These are phyloP conservation scores for Liposcelis brunnea DNA, from an alignment of 2,888 invertebrate species.

Conservation along the genomic window DNA sequence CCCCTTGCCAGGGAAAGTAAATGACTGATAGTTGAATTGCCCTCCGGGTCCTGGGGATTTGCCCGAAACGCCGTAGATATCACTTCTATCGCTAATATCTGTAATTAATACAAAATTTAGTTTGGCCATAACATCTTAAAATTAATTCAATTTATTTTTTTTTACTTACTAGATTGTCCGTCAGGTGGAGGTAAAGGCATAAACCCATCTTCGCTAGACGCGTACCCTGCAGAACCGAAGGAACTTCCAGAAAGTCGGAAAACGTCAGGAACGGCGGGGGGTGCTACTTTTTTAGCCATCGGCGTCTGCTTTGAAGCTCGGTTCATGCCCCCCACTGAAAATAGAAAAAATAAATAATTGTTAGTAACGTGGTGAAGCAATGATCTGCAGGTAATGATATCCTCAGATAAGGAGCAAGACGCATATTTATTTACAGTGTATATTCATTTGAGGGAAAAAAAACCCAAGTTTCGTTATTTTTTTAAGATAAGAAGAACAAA, in stretches of 20 bases:
- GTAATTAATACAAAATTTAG: slow-evolving; percentile 11
- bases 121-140: background rate
- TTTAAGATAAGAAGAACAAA: too few relatives aligned
- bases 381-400: too few relatives aligned
- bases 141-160: background rate
- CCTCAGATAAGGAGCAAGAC: too few relatives aligned
- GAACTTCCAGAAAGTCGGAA: slow-evolving; percentile 65
- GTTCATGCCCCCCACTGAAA: slow-evolving; percentile 77
- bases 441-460: too few relatives aligned
- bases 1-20: slow-evolving; percentile 56
- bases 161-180: slow-evolving; percentile 7
- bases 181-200: slow-evolving; percentile 7
- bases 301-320: slow-evolving; percentile 66
- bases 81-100: slow-evolving; percentile 37
- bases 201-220: slow-evolving; percentile 52
- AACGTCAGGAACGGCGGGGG: slow-evolving; percentile 63
- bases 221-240: slow-evolving; percentile 61
- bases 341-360: slow-evolving; percentile 25
- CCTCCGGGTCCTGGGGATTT: slow-evolving; percentile 38
- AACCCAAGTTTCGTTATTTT: too few relatives aligned
- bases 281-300: slow-evolving; percentile 81
- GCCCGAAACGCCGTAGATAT: slow-evolving; percentile 34
- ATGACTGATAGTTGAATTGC: slow-evolving; percentile 44
- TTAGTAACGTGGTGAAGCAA: too few relatives aligned
- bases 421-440: too few relatives aligned